Evolutionary conservation across 2,113 vertebrate species (phyloP), one percentile per base, ranked within the genome.

Genomic region (Notarius lentiginosus): DNA sequence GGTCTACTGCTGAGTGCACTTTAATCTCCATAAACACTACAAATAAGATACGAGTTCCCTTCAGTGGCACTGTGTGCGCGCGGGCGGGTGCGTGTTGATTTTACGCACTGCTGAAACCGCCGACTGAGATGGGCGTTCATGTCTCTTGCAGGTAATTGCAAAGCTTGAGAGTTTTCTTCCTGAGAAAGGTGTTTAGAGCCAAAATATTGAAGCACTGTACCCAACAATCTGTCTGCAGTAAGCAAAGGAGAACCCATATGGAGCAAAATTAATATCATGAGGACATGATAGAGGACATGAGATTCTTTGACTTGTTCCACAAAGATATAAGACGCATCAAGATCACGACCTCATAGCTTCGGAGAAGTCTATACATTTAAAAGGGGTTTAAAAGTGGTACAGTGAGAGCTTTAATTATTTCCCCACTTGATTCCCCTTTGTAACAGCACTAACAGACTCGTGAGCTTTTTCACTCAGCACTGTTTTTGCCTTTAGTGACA

Each of bases 11-110:
- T 49, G 70, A 63, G 86, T 79, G 18, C 58, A 70, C 83, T 90
- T 88, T 91, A 79, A 90, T 91, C 85, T 86, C 66, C 7, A 80
- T 86, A 90, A 90, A 85, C 9, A n/a, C 65, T 87, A 84, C 80
- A 88, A 88, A 89, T 84, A 65, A 89, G 81, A 56, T n/a, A 56
- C 22, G 14, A 80, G 58, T 82, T 56, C 75, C 65, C 27, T 72
- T 75, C 27, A 72, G 76, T n/a, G 58, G 5, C 4, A 41, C 41
- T 4, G 41, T 41, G 41, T 41, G 41, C 41, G 41, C 51, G 47
- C 60, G 61, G 51, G 49, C 56, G 49, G 18, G 72, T 41, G 27
- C 22, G 41, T 72, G 70, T 60, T 61, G 22, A 53, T 85, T 79
- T 84, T 66, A 41, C 11, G 63, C 82, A 73, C 79, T 85, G 70